These are phyloP conservation scores for Zhuqinia jingwanae DNA, from an alignment of 2,888 invertebrate genomes.

Conservation along the genomic window DNA sequence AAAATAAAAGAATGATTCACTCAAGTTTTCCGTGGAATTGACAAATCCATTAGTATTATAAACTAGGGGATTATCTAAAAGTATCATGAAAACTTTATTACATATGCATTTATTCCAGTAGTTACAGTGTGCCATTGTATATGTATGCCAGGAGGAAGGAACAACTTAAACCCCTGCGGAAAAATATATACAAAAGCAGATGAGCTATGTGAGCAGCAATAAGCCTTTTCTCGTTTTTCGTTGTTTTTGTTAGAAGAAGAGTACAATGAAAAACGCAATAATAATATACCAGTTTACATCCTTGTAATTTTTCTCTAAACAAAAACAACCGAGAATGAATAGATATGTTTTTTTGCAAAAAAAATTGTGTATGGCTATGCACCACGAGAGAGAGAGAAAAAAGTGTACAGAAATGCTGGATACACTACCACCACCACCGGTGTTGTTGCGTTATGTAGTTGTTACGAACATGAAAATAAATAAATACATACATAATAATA, in stretches of 20 bases:
- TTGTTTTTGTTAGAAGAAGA: constrained; percentile 39
- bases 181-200: constrained; percentile 51
- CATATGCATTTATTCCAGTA: constrained; percentile 59
- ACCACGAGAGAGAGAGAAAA: no score
- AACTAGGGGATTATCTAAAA: constrained; percentile 59
- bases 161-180: no score
- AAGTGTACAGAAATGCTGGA: no score
- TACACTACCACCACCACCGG: no score
- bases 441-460: background rate
- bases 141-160: constrained; percentile 59
- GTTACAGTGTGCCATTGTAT: no score
- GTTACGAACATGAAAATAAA: background rate
- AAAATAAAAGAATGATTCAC: no score
- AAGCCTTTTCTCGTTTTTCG: constrained; percentile 1
- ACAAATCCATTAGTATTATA: constrained; percentile 64
- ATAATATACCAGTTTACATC: constrained; percentile 2
- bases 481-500: background rate
- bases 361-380: background rate
- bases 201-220: no score
- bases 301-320: constrained; percentile 52
- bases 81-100: constrained; percentile 66
- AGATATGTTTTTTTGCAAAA: constrained; percentile 14
- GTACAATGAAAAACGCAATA: constrained; percentile 51
- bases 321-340: constrained; percentile 37
- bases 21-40: constrained; percentile 20